Percentiles rank a stretch among this genome's conserved stretches.
Evolutionary conservation across 2,888 invertebrate species (phyloP).

Genomic region (Agrilus cyanescens): DNA sequence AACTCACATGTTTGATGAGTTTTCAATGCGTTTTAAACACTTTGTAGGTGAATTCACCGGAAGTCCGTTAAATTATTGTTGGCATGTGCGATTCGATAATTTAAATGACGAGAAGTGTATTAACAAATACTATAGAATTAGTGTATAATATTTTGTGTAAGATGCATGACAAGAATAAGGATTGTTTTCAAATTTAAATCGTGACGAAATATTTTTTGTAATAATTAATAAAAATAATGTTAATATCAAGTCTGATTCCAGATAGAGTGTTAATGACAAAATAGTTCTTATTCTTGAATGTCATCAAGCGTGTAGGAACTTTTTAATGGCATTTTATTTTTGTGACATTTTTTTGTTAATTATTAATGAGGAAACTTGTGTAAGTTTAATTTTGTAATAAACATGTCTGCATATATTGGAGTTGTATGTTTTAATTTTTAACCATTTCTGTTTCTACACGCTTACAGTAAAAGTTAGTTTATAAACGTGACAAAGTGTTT

Average conservation of each 20-base stretch:
- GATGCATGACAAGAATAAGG: too few species aligned
- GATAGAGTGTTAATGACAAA: too few species aligned
- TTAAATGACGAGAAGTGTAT: conserved; percentile 9
- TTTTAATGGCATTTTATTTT: conserved; percentile 5
- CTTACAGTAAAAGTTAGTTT: not conserved
- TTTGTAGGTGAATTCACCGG: conserved; percentile 10
- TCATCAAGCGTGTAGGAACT: conserved; percentile 27
- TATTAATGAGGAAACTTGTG: too few species aligned
- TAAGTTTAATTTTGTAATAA: too few species aligned
- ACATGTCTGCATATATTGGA: too few species aligned
- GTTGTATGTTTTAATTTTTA: too few species aligned
- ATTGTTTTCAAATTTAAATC: conserved; percentile 16
- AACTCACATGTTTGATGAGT: conserved; percentile 16
- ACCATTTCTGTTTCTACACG: too few species aligned
- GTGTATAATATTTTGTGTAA: too few species aligned
- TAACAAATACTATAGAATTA: too few species aligned
- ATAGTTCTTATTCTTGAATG: conserved; percentile 32
- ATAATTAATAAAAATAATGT: conserved; percentile 27
- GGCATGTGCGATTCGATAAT: conserved; percentile 5
- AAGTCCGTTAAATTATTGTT: conserved; percentile 8
- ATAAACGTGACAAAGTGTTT: conserved; percentile 12
- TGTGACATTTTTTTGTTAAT: too few species aligned
- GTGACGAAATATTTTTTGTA: conserved; percentile 37
- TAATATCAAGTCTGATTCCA: too few species aligned
- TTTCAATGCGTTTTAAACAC: conserved; percentile 20